phyloP scores from a whole-genome alignment of 2,797 vertebrate genomes.

The Sebastiscus albofasciatus region DNA sequence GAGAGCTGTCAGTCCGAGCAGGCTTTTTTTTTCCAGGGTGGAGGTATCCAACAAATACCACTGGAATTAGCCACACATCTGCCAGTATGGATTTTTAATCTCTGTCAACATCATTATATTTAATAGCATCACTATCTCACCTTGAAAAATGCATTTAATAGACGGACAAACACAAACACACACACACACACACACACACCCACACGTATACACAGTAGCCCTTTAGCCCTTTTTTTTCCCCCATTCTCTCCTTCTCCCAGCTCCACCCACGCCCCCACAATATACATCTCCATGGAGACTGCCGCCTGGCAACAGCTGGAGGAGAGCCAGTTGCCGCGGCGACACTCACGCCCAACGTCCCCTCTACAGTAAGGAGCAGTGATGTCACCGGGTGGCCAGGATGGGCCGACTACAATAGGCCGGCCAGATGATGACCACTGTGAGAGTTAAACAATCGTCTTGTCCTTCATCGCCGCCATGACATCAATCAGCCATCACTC shows the following conservation, averaged over 20 bases:
- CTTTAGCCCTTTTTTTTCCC: slow-evolving; percentile 19
- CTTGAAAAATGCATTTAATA: slow-evolving; percentile 29
- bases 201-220: background rate
- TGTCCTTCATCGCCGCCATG: slow-evolving; percentile 51
- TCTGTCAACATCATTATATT: slow-evolving; percentile 36
- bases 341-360: slow-evolving; percentile 64
- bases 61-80: slow-evolving; percentile 2
- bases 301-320: slow-evolving; percentile 85
- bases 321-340: slow-evolving; percentile 77
- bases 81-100: slow-evolving; percentile 22
- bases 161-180: background rate
- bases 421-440: slow-evolving; percentile 56
- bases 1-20: slow-evolving; percentile 8
- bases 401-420: slow-evolving; percentile 52
- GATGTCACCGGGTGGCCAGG: slow-evolving; percentile 71
- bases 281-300: slow-evolving; percentile 85
- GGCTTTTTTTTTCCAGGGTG: background rate
- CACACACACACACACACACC: background rate
- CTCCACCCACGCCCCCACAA: slow-evolving; percentile 45
- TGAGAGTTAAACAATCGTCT: slow-evolving; percentile 59
- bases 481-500: slow-evolving; percentile 58
- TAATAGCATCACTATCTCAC: slow-evolving; percentile 6
- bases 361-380: slow-evolving; percentile 49
- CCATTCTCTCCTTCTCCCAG: slow-evolving; percentile 36
- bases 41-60: background rate